phyloP scores from a whole-genome alignment of 2,113 vertebrate species.

The Platycercus adscitus region DNA sequence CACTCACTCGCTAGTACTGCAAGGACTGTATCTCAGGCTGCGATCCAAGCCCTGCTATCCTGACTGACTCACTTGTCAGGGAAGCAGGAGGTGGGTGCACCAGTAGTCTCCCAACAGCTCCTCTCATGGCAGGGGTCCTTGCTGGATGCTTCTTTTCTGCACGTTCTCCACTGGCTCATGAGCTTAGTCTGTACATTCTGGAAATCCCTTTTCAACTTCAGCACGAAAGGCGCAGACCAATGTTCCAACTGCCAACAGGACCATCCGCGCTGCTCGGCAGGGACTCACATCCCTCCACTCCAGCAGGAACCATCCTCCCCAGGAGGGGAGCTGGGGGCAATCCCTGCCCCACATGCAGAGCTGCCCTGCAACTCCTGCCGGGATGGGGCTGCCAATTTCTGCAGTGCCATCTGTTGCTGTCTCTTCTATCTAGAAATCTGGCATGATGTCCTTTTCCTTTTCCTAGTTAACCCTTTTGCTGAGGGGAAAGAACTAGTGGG shows the following conservation, averaged over 20 bases:
- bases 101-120: neutral
- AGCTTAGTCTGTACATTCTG: neutral
- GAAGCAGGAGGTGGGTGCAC: neutral
- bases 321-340: neutral
- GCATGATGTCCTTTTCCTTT: neutral
- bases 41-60: neutral
- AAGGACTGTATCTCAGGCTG: neutral
- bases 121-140: neutral
- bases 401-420: neutral
- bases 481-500: neutral
- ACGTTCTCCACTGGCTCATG: fast-evolving
- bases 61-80: neutral
- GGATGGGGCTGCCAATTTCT: neutral
- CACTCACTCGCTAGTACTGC: neutral
- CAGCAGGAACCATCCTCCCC: neutral
- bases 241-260: neutral
- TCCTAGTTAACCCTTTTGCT: too few species aligned
- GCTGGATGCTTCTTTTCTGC: neutral
- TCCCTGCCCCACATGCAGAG: neutral
- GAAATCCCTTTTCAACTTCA: neutral
- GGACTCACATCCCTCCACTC: neutral
- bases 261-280: fast-evolving
- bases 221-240: neutral
- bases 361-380: neutral
- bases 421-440: neutral